Evolutionary conservation across 1,140 invertebrate species (phyloP).

Genomic region (Meteorus sp.): DNA sequence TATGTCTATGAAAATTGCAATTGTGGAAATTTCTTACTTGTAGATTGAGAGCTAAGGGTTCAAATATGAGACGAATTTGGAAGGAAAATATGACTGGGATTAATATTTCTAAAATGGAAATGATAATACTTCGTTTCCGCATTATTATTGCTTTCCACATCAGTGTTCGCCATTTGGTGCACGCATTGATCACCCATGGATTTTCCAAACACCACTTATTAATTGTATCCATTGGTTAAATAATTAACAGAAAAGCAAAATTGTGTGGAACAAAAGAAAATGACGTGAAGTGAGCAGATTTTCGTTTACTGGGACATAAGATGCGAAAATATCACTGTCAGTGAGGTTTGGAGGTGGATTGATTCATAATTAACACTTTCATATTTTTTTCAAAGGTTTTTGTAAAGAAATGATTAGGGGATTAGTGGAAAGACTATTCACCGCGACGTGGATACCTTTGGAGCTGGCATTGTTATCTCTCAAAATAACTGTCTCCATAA

Average conservation of each 20-base stretch:
- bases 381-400: not conserved
- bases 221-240: not conserved
- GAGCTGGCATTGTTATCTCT: slow-evolving; percentile 36
- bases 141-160: slow-evolving; percentile 35
- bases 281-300: too few species aligned
- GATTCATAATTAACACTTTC: not conserved
- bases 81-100: slow-evolving; percentile 31
- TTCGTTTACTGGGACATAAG: too few species aligned
- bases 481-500: slow-evolving; percentile 34
- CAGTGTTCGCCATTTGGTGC: slow-evolving; percentile 22
- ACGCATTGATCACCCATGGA: not conserved
- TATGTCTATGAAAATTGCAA: not conserved
- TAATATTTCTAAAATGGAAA: slow-evolving; percentile 29
- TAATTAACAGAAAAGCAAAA: too few species aligned
- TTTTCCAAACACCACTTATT: not conserved
- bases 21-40: slow-evolving; percentile 5
- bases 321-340: too few species aligned
- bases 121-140: slow-evolving; percentile 24
- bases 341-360: not conserved
- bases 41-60: slow-evolving; percentile 24
- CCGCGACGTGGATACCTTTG: slow-evolving; percentile 19
- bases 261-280: too few species aligned
- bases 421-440: not conserved
- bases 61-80: slow-evolving; percentile 37
- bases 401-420: not conserved